phyloP scores from a whole-genome alignment of 1,140 invertebrate genomes.

The Psilanteris sp. region DNA sequence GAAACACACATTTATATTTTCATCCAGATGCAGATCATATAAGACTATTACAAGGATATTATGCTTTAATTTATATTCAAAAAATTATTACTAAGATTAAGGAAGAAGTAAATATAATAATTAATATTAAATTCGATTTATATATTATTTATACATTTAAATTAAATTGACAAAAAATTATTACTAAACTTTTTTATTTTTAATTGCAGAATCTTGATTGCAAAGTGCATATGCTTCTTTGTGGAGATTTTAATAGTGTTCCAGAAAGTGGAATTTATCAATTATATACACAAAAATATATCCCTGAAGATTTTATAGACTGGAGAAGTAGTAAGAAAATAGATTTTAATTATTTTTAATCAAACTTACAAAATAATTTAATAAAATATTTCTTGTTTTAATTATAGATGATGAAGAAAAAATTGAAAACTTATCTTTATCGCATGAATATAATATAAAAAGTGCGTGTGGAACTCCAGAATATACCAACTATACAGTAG shows the following conservation, averaged over 20 bases:
- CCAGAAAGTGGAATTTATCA: conserved; percentile 90
- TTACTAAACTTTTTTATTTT: background rate
- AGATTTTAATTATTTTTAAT: too few species aligned
- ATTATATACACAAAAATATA: conserved; percentile 84
- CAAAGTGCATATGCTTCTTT: conserved; percentile 84
- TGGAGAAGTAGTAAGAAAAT: conserved; percentile 87
- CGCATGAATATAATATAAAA: conserved; percentile 82
- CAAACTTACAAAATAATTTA: too few species aligned
- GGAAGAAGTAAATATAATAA: conserved; percentile 72
- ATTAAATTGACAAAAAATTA: too few species aligned
- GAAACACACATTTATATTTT: conserved; percentile 96
- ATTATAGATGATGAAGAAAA: conserved; percentile 83
- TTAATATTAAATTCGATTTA: too few species aligned
- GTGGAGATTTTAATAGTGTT: conserved; percentile 93
- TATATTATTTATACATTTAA: too few species aligned
- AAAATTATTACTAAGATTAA: conserved; percentile 77
- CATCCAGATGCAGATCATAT: conserved; percentile 93
- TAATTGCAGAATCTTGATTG: conserved; percentile 80
- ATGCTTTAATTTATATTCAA: conserved; percentile 82
- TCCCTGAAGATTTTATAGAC: conserved; percentile 84
- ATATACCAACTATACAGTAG: conserved; percentile 92
- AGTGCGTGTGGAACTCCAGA: conserved; percentile 88
- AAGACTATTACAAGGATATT: conserved; percentile 87
- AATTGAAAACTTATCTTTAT: conserved; percentile 82
- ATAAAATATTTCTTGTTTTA: background rate